Base-by-base conservation (phyloP, 2,888 invertebrate genomes). In the Diarsia rubi region DNA sequence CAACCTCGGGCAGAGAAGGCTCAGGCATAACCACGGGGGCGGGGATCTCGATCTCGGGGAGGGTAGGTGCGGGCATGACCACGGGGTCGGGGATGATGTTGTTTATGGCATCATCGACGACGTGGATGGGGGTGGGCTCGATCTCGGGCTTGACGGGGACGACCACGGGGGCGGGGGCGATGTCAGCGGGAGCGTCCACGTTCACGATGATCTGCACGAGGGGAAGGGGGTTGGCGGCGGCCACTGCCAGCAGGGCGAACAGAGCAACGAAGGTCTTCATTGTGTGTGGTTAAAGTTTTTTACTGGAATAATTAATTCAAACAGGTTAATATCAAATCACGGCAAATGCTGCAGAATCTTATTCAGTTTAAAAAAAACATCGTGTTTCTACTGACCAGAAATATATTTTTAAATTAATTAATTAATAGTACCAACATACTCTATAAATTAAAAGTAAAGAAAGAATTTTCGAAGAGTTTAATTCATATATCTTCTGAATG, bases 151-250 rank as follows among this genome's bases (percentile, higher is more conserved):
- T 69, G 59, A 78, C 81, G 62, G 79, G 81, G 21, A 72, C 63
- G 31, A 19, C 71, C n/a, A 75, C 73, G 45, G 88, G 78, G 42
- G 83, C 73, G 45, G 88, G 78, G 42, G 83, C 75, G 54, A 67
- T 54, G 62, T 27, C 82, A 45, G 74, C 76, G 47, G 87, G 87
- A 31, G 89, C 90, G 59, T 92, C 90, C n/a, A 93, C 83, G 86
- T 93, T 93, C 59, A 94, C 90, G 79, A 93, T 90, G 81, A 91
- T 81, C 86, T 91, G 91, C 85, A 93, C 93, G 60, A 93, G 78
- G 8, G 93, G 93, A 85, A 92, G 79, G 5, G 93, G 93, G 73
- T 89, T 89, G 82, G 93, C 93, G 42, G 87, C 88, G 37, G 91
- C 91, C 69, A 93, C 85, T 24, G 92, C 93, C 88, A 91, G 75